Percentiles rank a stretch among this genome's conserved stretches.
Evolutionary conservation across 2,797 vertebrate genomes (phyloP).

Genomic region (Danio tinwini): DNA sequence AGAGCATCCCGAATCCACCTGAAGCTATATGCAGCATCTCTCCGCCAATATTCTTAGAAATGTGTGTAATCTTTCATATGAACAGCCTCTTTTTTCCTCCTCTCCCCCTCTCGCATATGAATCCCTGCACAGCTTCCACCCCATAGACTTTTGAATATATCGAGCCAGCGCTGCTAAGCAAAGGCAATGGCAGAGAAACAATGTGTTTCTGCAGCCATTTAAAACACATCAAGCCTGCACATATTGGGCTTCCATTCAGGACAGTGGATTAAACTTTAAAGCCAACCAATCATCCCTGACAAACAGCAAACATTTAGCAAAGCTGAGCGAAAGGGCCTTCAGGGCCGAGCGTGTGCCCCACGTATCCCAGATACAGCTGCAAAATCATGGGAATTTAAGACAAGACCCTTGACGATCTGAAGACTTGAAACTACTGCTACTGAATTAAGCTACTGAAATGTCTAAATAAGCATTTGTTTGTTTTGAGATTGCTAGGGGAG

Average conservation of each 20-base stretch:
- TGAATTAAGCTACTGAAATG: background rate
- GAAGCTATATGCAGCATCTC: background rate
- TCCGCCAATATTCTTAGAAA: background rate
- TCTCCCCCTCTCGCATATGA: background rate
- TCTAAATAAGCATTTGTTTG: background rate
- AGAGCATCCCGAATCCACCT: background rate
- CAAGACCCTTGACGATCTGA: background rate
- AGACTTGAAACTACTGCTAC: background rate
- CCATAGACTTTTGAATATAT: background rate
- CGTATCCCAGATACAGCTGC: conserved; percentile 12
- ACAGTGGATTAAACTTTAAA: conserved; percentile 40
- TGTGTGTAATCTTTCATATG: conserved; percentile 15
- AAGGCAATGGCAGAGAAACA: conserved; percentile 27
- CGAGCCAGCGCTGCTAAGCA: conserved; percentile 37
- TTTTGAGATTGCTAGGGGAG: background rate
- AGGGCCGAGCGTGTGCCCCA: background rate
- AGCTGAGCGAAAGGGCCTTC: background rate
- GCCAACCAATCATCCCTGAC: conserved; percentile 10
- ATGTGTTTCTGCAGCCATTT: conserved; percentile 36
- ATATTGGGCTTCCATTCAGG: conserved; percentile 31
- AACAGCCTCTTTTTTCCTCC: conserved; percentile 8
- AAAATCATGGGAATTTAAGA: background rate
- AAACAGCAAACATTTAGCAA: conserved; percentile 19
- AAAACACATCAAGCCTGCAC: conserved; percentile 45
- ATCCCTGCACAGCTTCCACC: conserved; percentile 26